Evolutionary conservation across 2,888 invertebrate species (phyloP), one percentile per base, ranked within the genome.

Genomic region (Melanophora roralis): DNA sequence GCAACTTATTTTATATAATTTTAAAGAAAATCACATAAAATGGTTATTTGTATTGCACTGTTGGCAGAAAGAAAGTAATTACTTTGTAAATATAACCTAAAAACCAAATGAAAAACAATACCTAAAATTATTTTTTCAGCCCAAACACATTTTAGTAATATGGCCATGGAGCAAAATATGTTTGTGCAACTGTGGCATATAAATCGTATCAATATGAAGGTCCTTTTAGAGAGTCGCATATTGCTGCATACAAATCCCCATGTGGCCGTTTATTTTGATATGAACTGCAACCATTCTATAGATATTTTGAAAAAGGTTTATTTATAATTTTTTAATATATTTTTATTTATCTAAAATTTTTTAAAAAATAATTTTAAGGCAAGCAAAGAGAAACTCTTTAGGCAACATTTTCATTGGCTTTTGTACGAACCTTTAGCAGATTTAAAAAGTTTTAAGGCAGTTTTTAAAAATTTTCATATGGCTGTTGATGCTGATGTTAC

Each of bases 401-500:
- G 84, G 51, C 84, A 82, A 12, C 84, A 87, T 53, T 85, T 86
- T 45, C 85, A 86, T 59, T 89, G 89, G 89, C 55, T 89, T 0
- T 72, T 89, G 8, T 84, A 86, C 32, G 86, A 85, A 69, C 49
- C 64, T 9, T 36, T 53, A 6, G 53, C 78, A 0, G 75, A 84
- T 7, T 19, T 36, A 0, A n/a, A 19, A 0, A 62, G 60, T 32
- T 86, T 88, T 36, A 82, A 78, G 6, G 14, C 78, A 0, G 79
- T 85, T 32, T 88, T 89, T 34, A 59, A 57, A 8, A 67, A 85
- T 7, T 82, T 84, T 5, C 86, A 86, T 65, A 83, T 89, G 34
- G 86, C 86, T 0, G 76, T 89, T 2, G 88, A 89, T 83, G 86
- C 89, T 0, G 86, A 89, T 75, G 82, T 89, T 8, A 86, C 84